Conservation (phyloP, 2,888 invertebrate species). For the Hipparchia sbordonii region DNA sequence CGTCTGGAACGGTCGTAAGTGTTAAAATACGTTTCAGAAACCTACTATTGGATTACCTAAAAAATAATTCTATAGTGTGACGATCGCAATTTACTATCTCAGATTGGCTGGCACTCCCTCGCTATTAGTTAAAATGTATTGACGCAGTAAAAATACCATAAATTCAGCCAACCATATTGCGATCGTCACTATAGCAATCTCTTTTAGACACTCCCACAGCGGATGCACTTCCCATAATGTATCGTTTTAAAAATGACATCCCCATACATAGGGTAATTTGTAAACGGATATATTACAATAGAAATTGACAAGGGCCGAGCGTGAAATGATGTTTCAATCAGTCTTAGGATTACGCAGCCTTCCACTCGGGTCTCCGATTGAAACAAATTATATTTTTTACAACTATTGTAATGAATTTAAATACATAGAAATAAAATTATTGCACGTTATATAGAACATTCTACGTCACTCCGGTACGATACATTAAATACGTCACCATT, state of each 20-base stretch:
- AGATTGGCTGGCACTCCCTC: too few relatives aligned
- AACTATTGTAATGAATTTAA: slow-evolving; percentile 66
- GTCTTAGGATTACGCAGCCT: slow-evolving; percentile 69
- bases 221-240: background rate
- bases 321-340: slow-evolving; percentile 73
- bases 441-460: slow-evolving; percentile 67
- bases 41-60: too few relatives aligned
- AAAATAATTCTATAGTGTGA: too few relatives aligned
- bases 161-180: too few relatives aligned
- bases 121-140: too few relatives aligned
- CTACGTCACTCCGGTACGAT: slow-evolving; percentile 48
- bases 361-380: slow-evolving; percentile 66
- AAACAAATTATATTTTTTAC: slow-evolving; percentile 63
- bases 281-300: slow-evolving; percentile 35
- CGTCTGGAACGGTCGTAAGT: too few relatives aligned
- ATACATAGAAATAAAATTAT: slow-evolving; percentile 74
- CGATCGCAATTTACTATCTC: too few relatives aligned
- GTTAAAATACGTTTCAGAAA: too few relatives aligned
- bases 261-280: background rate
- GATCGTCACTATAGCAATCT: background rate
- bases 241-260: background rate
- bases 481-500: background rate
- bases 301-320: slow-evolving; percentile 73
- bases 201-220: too few relatives aligned
- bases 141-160: too few relatives aligned